These are phyloP conservation scores for Phenganax subtilis DNA, from an alignment of 92 coral and sea anemone genomes.

Conservation along the genomic window DNA sequence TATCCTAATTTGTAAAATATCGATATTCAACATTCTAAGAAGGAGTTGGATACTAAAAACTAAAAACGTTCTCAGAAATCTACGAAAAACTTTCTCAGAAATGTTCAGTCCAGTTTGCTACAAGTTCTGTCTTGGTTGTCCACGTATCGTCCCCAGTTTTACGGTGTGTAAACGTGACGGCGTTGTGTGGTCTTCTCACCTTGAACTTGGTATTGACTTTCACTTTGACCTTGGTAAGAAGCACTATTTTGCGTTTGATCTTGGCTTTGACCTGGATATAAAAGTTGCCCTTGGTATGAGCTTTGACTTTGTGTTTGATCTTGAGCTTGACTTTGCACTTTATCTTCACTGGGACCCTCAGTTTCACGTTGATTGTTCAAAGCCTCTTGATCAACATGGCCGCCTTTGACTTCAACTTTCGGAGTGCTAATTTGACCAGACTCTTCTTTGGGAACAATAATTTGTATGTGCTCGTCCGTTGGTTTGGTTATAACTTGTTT, in stretches of 20 bases:
- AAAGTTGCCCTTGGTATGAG: background rate
- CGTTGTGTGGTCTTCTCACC: constrained; percentile 28
- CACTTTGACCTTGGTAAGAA: background rate
- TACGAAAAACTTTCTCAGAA: background rate
- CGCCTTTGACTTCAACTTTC: constrained; percentile 54
- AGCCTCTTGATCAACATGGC: constrained; percentile 34
- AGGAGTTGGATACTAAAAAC: no score
- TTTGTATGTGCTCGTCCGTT: constrained; percentile 83
- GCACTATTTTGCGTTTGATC: background rate
- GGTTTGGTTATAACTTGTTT: constrained; percentile 69
- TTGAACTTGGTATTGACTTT: constrained; percentile 7
- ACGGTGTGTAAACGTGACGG: constrained; percentile 34
- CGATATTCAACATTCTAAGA: background rate
- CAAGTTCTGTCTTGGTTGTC: constrained; percentile 22
- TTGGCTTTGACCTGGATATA: background rate
- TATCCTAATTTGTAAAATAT: background rate
- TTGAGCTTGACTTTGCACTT: constrained; percentile 3
- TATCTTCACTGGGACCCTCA: background rate
- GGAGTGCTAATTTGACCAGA: constrained; percentile 62
- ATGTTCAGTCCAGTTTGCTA: constrained; percentile 12
- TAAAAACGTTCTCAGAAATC: background rate
- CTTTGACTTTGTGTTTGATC: constrained; percentile 10
- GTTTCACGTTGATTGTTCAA: background rate
- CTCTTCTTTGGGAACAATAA: constrained; percentile 83
- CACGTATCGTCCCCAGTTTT: constrained; percentile 24